These are phyloP conservation scores for Aix galericulata DNA, from an alignment of 2,113 vertebrate genomes.

Conservation along the genomic window DNA sequence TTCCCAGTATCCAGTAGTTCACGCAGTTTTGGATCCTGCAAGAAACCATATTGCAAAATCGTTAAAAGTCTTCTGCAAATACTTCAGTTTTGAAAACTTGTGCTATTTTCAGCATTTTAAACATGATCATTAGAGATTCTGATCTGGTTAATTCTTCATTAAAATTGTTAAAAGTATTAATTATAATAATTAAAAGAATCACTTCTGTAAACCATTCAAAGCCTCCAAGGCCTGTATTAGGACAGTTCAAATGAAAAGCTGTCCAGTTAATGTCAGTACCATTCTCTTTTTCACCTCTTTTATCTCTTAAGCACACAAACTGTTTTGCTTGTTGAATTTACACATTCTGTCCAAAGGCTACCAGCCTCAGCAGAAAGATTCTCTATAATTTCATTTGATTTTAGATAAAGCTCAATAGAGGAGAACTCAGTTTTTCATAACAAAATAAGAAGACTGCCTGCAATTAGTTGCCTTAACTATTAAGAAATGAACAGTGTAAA, in stretches of 20 bases:
- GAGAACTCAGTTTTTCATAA: neutral
- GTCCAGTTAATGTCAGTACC: neutral
- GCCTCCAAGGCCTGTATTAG: neutral
- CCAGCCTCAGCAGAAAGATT: neutral
- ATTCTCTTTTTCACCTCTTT: neutral
- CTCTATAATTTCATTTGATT: neutral
- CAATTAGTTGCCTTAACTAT: neutral
- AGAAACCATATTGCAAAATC: neutral
- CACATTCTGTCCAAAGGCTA: neutral
- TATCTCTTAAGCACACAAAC: neutral
- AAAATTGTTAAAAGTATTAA: neutral
- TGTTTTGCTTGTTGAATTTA: neutral
- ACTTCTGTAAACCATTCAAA: neutral
- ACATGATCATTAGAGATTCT: neutral
- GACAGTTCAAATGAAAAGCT: neutral
- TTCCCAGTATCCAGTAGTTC: conserved; percentile 91
- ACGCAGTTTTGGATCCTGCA: conserved; percentile 91
- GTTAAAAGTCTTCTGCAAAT: neutral
- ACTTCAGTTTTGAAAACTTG: neutral
- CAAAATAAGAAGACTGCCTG: neutral
- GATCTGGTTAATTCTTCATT: neutral
- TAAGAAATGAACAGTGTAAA: neutral
- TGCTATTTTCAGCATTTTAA: neutral
- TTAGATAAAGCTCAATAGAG: neutral
- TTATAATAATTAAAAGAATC: neutral